Conservation (phyloP, 1,140 invertebrate genomes). For the Coptotermes formosanus region DNA sequence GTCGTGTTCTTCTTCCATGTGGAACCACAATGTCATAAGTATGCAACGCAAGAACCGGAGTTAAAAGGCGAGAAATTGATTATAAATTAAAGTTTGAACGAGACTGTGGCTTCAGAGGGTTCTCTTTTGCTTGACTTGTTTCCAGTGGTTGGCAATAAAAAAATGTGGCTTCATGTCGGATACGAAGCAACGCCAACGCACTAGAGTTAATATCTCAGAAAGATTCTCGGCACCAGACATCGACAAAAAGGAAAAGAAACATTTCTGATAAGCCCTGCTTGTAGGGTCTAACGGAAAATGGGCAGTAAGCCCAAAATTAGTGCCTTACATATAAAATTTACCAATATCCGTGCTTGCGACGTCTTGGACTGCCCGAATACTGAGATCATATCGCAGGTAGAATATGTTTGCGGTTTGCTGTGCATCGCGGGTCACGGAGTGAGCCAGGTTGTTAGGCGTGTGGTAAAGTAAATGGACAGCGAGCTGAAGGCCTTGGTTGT, state of each 20-base stretch:
- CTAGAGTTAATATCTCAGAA: not conserved
- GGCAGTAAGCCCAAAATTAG: too few species aligned
- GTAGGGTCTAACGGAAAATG: too few species aligned
- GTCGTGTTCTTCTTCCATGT: not conserved
- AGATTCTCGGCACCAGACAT: not conserved
- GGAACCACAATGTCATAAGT: not conserved
- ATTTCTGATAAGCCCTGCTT: not conserved
- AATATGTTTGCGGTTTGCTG: too few species aligned
- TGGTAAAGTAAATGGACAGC: too few species aligned
- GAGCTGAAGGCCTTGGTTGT: too few species aligned
- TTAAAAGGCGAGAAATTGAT: constrained; percentile 13
- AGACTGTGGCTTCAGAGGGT: not conserved
- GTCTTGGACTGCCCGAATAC: too few species aligned
- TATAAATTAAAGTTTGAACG: constrained; percentile 2
- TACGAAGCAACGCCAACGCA: not conserved
- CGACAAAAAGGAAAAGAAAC: not conserved
- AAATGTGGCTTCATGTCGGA: not conserved
- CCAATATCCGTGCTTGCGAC: too few species aligned
- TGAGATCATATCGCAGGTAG: too few species aligned
- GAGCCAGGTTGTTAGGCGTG: too few species aligned
- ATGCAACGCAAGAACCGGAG: not conserved
- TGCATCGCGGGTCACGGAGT: too few species aligned
- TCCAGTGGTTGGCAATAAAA: not conserved
- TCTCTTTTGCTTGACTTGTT: not conserved
- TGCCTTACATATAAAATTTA: too few species aligned